A percentile compares a stretch with the other conserved stretches of the same genome.
Evolutionary conservation across 2,797 vertebrate genomes (phyloP).

Genomic region (Brachyrhaphis roseni): DNA sequence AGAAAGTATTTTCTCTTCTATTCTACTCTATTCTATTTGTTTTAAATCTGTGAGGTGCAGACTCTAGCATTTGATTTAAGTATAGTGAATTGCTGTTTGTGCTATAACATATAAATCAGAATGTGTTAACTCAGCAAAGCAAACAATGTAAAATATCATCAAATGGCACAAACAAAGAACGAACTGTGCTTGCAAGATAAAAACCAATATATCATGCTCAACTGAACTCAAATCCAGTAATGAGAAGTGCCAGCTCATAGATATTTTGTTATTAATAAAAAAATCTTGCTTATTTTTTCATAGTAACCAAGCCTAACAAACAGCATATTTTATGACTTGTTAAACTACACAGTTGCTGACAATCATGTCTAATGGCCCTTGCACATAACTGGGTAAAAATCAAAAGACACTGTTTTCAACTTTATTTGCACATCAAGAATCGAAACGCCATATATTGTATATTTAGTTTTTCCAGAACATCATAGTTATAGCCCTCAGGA

Average conservation of each 20-base stretch:
- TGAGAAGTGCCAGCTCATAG: not conserved
- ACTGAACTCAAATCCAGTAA: not conserved
- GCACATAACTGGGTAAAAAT: not conserved
- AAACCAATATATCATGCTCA: not conserved
- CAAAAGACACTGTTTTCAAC: not conserved
- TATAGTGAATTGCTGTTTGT: not conserved
- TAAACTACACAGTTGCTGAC: not conserved
- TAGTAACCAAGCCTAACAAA: not conserved
- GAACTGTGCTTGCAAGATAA: not conserved
- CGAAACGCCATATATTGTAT: not conserved
- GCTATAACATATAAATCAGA: not conserved
- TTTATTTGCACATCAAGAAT: not conserved
- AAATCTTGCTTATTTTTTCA: not conserved
- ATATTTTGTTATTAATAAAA: not conserved
- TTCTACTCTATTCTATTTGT: too few species aligned
- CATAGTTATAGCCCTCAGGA: not conserved
- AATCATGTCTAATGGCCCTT: not conserved
- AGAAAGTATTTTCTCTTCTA: too few species aligned
- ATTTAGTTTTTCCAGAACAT: not conserved
- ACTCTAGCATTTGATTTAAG: not conserved
- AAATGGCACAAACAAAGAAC: constrained; percentile 4
- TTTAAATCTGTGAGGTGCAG: not conserved
- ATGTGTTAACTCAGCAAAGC: not conserved
- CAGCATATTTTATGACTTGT: not conserved
- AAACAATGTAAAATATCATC: not conserved